Conservation (phyloP, 2,888 invertebrate genomes). For the Tenthredo distinguenda region DNA sequence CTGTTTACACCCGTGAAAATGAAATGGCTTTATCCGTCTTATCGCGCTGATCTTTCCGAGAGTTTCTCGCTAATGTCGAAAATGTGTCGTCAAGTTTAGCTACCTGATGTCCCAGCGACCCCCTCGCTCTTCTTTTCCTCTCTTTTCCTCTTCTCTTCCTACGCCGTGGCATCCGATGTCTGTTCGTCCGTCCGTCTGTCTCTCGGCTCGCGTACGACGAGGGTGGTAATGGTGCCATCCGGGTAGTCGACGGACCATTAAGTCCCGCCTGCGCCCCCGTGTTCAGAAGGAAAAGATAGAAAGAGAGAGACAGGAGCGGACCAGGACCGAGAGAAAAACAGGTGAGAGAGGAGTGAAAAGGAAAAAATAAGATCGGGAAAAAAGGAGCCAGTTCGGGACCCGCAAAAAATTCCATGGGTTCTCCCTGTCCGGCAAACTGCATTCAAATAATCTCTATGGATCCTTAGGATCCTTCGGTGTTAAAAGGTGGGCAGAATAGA, state of each 20-base stretch:
- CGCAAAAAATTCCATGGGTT: constrained; percentile 39
- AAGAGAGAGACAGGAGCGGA: constrained; percentile 55
- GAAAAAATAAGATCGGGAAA: neutral
- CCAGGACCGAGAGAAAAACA: constrained; percentile 44
- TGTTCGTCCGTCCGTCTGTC: constrained; percentile 3
- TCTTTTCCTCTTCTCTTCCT: neutral
- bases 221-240: constrained; percentile 64
- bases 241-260: constrained; percentile 62
- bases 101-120: constrained; percentile 57
- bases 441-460: constrained; percentile 30
- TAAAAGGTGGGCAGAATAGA: neutral
- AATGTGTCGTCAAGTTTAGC: constrained; percentile 61
- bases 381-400: neutral
- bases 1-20: constrained; percentile 58
- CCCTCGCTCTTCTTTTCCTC: neutral
- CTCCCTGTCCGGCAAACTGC: constrained; percentile 21
- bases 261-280: constrained; percentile 51
- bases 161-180: constrained; percentile 18
- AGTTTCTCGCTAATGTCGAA: constrained; percentile 61
- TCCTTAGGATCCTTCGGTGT: neutral
- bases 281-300: constrained; percentile 46
- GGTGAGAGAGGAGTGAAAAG: constrained; percentile 44
- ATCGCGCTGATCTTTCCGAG: constrained; percentile 56
- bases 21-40: constrained; percentile 60
- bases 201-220: constrained; percentile 23